Evolutionary conservation across 2,113 vertebrate species (phyloP).

Genomic region (Percina caprodes): DNA sequence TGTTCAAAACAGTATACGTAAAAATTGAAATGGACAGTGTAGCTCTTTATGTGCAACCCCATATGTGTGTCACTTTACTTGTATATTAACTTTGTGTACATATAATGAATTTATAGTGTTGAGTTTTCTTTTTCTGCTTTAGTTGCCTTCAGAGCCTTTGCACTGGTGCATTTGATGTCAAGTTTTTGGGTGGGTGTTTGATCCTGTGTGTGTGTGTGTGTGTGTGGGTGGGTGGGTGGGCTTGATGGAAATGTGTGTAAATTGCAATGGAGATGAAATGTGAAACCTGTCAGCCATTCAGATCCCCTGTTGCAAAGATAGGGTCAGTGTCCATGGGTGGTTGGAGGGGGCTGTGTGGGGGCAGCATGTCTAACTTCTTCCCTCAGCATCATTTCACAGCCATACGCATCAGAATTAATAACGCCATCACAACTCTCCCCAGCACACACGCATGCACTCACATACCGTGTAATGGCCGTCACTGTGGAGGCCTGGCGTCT

Average conservation of each 20-base stretch:
- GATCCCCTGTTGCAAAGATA: slow-evolving; percentile 66
- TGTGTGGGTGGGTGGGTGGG: slow-evolving; percentile 23
- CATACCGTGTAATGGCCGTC: slow-evolving; percentile 62
- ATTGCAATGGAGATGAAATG: slow-evolving; percentile 76
- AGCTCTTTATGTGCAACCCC: neutral
- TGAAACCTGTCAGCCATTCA: slow-evolving; percentile 78
- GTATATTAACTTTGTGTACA: slow-evolving; percentile 4
- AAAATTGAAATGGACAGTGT: neutral
- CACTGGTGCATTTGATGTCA: slow-evolving; percentile 40
- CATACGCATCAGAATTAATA: slow-evolving; percentile 20
- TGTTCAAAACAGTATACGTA: neutral
- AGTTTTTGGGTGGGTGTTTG: slow-evolving; percentile 37
- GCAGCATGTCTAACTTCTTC: slow-evolving; percentile 24
- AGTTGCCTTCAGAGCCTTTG: slow-evolving; percentile 11
- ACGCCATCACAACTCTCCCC: neutral
- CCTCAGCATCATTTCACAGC: slow-evolving; percentile 47
- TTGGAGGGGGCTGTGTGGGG: neutral
- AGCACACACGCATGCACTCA: neutral
- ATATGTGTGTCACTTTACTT: neutral
- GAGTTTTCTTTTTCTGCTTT: slow-evolving; percentile 34
- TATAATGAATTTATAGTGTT: neutral
- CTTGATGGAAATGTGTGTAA: slow-evolving; percentile 60
- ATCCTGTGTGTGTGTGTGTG: neutral
- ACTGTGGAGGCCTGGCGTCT: slow-evolving; percentile 51
- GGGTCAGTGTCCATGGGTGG: slow-evolving; percentile 58